Evolutionary conservation across 2,888 invertebrate genomes (phyloP).

Genomic region (Ochropacha duplaris): DNA sequence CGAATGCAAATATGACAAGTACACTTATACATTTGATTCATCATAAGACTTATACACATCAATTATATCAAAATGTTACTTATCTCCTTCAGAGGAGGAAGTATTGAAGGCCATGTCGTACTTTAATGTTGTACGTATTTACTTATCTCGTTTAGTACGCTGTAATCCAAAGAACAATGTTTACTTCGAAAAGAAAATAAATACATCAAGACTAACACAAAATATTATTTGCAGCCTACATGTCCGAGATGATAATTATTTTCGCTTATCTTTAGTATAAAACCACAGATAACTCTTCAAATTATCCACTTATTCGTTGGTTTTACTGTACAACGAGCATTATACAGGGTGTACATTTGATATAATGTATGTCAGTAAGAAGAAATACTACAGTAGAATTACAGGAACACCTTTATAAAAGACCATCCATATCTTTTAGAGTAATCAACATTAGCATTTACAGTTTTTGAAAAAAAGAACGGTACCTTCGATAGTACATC

Average conservation of each 20-base stretch:
- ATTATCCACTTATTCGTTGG: background rate
- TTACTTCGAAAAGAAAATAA: background rate
- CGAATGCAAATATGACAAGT: conserved; percentile 49
- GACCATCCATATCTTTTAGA: too few species aligned
- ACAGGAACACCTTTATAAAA: too few species aligned
- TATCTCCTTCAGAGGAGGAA: conserved; percentile 49
- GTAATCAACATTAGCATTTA: too few species aligned
- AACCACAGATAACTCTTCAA: too few species aligned
- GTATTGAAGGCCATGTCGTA: conserved; percentile 59
- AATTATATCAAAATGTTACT: conserved; percentile 63
- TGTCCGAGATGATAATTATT: background rate
- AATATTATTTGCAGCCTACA: background rate
- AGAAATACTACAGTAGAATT: too few species aligned
- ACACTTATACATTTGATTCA: conserved; percentile 50
- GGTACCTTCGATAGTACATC: too few species aligned
- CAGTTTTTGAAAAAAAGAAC: too few species aligned
- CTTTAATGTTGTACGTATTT: conserved; percentile 32
- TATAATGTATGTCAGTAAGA: too few species aligned
- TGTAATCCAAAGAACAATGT: background rate
- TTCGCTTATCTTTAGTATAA: background rate
- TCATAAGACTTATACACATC: conserved; percentile 68
- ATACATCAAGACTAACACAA: background rate
- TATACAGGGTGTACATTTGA: conserved; percentile 14
- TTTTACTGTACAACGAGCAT: conserved; percentile 10
- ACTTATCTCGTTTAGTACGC: conserved; percentile 20